These are phyloP conservation scores for Nudaria mundana DNA, from an alignment of 2,888 invertebrate species.

Conservation along the genomic window DNA sequence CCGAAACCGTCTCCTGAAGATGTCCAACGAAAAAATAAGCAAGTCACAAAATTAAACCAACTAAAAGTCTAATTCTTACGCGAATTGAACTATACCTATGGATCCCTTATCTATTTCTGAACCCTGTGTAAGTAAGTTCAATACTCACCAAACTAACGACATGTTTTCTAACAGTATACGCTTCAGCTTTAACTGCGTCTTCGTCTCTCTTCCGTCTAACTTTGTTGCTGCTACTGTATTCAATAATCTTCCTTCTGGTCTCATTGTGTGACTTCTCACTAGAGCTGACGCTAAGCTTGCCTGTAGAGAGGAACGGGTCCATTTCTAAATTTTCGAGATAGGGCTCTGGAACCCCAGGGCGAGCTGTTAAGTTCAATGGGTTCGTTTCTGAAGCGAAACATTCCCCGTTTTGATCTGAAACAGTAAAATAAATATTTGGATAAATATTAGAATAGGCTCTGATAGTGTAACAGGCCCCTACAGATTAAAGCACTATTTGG, in stretches of 20 bases:
- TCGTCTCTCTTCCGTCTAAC: conserved; percentile 83
- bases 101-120: no score
- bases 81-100: no score
- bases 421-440: no score
- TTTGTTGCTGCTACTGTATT: conserved; percentile 61
- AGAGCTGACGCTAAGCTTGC: conserved; percentile 63
- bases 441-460: no score
- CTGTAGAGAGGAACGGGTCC: conserved; percentile 58
- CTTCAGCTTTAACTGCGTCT: conserved; percentile 87
- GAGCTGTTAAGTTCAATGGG: conserved; percentile 80
- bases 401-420: conserved; percentile 82
- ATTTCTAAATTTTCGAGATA: conserved; percentile 75
- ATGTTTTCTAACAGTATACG: conserved; percentile 84
- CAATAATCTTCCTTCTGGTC: conserved; percentile 44
- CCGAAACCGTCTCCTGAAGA: no score
- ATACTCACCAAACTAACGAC: conserved; percentile 88
- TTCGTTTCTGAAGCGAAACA: conserved; percentile 85
- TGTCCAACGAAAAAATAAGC: no score
- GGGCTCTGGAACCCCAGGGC: conserved; percentile 69
- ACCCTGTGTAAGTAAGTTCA: no score
- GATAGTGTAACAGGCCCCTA: no score
- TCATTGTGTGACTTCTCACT: conserved; percentile 57
- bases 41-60: no score
- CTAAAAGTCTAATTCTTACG: no score
- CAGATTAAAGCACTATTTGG: no score